A percentile compares a stretch with the other conserved stretches of the same genome.
phyloP scores from a whole-genome alignment of 2,888 invertebrate species.

The Mesodorylaimus sp. region DNA sequence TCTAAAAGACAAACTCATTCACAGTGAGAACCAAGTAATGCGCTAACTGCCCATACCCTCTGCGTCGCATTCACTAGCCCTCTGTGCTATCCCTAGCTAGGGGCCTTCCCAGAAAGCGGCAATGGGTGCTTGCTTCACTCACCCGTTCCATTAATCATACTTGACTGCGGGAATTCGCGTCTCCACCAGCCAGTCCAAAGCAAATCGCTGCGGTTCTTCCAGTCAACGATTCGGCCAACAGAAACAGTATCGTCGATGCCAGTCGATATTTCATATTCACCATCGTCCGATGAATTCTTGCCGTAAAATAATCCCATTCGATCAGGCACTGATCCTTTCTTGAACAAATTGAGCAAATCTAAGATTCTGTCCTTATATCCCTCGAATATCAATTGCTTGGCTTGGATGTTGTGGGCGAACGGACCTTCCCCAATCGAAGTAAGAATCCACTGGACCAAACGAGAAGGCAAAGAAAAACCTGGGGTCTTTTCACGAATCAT shows the following conservation, averaged over 20 bases:
- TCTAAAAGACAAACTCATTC: too few relatives aligned
- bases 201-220: background rate
- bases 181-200: background rate
- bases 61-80: too few relatives aligned
- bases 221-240: background rate
- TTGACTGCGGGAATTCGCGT: background rate
- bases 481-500: too few relatives aligned
- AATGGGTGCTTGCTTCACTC: too few relatives aligned
- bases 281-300: conserved; percentile 7
- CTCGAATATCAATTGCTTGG: background rate
- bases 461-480: too few relatives aligned
- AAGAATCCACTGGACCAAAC: background rate
- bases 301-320: conserved; percentile 2
- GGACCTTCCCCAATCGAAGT: conserved; percentile 2
- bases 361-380: conserved; percentile 3
- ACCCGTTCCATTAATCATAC: background rate
- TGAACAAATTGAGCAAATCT: background rate
- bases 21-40: too few relatives aligned
- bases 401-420: background rate
- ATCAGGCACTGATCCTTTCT: background rate
- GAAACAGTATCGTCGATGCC: background rate
- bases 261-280: conserved; percentile 6
- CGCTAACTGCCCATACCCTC: too few relatives aligned
- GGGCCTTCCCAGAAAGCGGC: too few relatives aligned
- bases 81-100: too few relatives aligned